Evolutionary conservation across 53 echinoderm and acorn worm genomes (phyloP).

Genomic region (Patiria pectinifera): DNA sequence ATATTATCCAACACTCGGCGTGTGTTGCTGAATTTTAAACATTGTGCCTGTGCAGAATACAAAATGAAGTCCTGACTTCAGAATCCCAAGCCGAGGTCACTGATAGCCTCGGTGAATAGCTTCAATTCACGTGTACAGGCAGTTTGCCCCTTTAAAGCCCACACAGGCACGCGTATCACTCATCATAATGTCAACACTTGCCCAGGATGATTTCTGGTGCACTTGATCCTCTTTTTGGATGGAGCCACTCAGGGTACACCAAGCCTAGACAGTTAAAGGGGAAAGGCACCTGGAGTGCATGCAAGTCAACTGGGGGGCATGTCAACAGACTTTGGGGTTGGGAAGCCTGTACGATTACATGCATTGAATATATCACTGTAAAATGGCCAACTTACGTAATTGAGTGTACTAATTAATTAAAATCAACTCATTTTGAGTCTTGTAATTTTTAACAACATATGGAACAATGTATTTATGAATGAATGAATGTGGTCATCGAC

Average conservation of each 20-base stretch:
- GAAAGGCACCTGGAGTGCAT: neutral
- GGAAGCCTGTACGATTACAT: no score
- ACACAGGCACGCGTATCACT: neutral
- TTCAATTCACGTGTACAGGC: neutral
- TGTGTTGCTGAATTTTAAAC: no score
- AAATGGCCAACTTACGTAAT: neutral
- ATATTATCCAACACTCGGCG: no score
- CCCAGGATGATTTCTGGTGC: neutral
- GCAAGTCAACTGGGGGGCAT: neutral
- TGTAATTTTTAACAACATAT: no score
- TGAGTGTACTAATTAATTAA: neutral
- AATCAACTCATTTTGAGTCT: no score
- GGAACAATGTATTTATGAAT: no score
- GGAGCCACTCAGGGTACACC: neutral
- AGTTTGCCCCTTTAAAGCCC: slow-evolving; percentile 12
- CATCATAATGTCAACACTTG: slow-evolving; percentile 10
- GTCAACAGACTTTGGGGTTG: neutral
- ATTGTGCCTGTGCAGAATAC: no score
- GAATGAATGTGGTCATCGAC: no score
- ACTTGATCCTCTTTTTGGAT: neutral
- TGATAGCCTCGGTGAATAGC: neutral
- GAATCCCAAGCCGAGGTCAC: neutral
- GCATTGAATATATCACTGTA: no score
- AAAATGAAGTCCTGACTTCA: neutral
- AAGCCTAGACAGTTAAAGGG: neutral